Percentiles rank a stretch among this genome's conserved stretches.
Conservation (phyloP, 2,113 vertebrate genomes). For the Shinisaurus crocodilurus region DNA sequence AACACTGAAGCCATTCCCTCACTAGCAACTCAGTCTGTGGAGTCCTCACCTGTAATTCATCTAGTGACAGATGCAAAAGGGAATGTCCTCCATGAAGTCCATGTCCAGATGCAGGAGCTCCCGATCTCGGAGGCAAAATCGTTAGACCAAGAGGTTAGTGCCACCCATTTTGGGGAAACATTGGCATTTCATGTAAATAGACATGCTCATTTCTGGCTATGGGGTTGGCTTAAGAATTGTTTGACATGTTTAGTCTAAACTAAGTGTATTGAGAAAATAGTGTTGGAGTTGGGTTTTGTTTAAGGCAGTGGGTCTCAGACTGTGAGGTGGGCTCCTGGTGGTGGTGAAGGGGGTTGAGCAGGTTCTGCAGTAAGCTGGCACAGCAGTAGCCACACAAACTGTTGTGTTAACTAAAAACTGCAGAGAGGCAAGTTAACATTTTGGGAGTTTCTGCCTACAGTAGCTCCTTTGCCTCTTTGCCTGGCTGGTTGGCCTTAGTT, state of each 20-base stretch:
- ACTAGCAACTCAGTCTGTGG: slow-evolving; percentile 67
- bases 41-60: slow-evolving; percentile 82
- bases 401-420: not conserved
- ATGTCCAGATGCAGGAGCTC: slow-evolving; percentile 90
- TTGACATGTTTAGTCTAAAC: too few relatives aligned
- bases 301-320: not conserved
- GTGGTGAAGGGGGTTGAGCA: not conserved
- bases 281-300: not conserved
- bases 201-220: not conserved
- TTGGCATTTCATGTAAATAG: not conserved
- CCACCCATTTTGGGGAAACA: fast-evolving
- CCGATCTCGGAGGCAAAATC: slow-evolving; percentile 72
- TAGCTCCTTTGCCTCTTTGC: not conserved
- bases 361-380: not conserved
- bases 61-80: slow-evolving; percentile 88
- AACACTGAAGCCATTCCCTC: slow-evolving; percentile 47
- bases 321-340: not conserved
- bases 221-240: not conserved
- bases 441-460: not conserved
- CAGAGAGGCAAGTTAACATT: not conserved
- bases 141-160: slow-evolving; percentile 70
- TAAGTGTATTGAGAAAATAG: not conserved
- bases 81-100: slow-evolving; percentile 90
- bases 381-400: not conserved
- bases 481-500: not conserved